Percentiles rank a stretch among this genome's conserved stretches.
Evolutionary conservation across 2,888 invertebrate genomes (phyloP).

Genomic region (Apamea epomidion): DNA sequence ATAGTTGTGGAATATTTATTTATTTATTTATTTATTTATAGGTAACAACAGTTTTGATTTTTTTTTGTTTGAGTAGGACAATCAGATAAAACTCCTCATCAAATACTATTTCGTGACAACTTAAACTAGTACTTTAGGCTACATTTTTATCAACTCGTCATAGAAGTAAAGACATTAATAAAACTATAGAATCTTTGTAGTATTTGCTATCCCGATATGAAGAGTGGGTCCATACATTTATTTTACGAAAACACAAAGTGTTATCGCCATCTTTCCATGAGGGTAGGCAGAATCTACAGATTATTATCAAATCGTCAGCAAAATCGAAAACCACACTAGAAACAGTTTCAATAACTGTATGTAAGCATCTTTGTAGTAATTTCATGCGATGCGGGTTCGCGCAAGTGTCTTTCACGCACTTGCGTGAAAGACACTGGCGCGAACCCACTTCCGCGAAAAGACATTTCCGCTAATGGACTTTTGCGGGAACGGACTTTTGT

Average conservation of each 20-base stretch:
- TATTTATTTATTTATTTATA: too few relatives aligned
- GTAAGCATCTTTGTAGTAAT: not conserved
- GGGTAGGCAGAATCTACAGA: too few relatives aligned
- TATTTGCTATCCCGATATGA: not conserved
- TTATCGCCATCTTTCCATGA: too few relatives aligned
- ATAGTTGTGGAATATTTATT: too few relatives aligned
- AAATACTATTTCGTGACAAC: not conserved
- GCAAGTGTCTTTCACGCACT: too few relatives aligned
- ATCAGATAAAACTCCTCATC: too few relatives aligned
- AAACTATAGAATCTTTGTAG: not conserved
- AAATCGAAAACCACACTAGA: not conserved
- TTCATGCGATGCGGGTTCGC: too few relatives aligned
- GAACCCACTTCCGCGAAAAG: too few relatives aligned
- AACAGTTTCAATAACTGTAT: not conserved
- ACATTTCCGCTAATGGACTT: too few relatives aligned
- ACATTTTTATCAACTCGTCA: not conserved
- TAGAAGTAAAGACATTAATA: not conserved
- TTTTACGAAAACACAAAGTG: too few relatives aligned
- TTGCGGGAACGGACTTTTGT: too few relatives aligned
- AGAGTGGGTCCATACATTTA: not conserved
- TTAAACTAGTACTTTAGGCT: not conserved
- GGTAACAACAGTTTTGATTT: not conserved
- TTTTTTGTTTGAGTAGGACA: not conserved
- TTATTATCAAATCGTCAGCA: not conserved
- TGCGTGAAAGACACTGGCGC: too few relatives aligned